A percentile compares a stretch with the other conserved stretches of the same genome.
These are phyloP conservation scores for Heptranchias perlo DNA, from an alignment of 2,113 vertebrate genomes.

Conservation along the genomic window DNA sequence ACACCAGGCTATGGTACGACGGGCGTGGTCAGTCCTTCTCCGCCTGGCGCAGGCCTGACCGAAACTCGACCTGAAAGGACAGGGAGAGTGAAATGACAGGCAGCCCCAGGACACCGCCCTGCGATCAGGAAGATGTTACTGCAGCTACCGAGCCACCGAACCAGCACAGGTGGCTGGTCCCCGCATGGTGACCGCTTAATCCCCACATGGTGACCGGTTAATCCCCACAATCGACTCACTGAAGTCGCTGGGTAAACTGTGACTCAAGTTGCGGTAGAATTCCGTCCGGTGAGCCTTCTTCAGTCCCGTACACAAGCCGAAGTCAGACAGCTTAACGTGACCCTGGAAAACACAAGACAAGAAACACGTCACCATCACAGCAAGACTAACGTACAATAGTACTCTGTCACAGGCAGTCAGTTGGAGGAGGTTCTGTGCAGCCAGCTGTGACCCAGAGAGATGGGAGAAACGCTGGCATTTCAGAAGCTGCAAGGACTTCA, in stretches of 20 bases:
- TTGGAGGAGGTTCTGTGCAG: background rate
- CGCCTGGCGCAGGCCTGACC: background rate
- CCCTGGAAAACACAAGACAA: constrained; percentile 59
- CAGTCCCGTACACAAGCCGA: constrained; percentile 91
- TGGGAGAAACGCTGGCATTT: background rate
- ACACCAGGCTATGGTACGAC: background rate
- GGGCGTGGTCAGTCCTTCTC: background rate
- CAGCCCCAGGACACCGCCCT: no score
- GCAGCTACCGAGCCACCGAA: no score
- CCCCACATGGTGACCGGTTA: background rate
- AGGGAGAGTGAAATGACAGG: background rate
- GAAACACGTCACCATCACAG: background rate
- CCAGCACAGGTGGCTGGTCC: background rate
- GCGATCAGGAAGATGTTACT: no score
- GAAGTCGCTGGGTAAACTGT: constrained; percentile 92
- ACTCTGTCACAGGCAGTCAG: background rate
- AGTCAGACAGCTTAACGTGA: constrained; percentile 94
- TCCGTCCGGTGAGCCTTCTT: constrained; percentile 96
- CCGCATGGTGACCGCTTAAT: background rate
- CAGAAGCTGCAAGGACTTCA: background rate
- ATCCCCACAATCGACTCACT: constrained; percentile 63
- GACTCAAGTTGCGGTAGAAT: constrained; percentile 94
- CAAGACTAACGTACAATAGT: background rate
- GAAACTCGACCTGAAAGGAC: background rate
- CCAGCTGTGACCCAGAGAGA: background rate